Percentiles rank a stretch among this genome's conserved stretches.
phyloP scores from a whole-genome alignment of 2,113 vertebrate species.

The Spilogale gracilis region DNA sequence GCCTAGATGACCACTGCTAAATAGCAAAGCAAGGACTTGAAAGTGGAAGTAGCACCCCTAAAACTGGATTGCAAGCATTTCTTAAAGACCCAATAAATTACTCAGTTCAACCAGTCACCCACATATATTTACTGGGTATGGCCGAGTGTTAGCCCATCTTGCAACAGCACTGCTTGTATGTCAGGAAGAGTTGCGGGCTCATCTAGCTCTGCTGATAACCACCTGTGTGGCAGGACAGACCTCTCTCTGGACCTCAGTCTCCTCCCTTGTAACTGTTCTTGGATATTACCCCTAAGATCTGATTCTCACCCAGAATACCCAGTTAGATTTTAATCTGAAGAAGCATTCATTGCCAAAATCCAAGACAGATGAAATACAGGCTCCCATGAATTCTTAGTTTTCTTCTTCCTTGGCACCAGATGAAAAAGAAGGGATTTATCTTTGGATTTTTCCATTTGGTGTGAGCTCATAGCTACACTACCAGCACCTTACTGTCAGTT shows the following conservation, averaged over 20 bases:
- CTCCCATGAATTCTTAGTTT: neutral
- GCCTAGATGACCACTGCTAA: neutral
- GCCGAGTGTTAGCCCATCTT: neutral
- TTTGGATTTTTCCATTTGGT: slow-evolving; percentile 55
- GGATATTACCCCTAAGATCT: neutral
- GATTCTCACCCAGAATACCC: slow-evolving; percentile 30
- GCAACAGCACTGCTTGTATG: neutral
- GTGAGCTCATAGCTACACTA: neutral
- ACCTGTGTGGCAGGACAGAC: neutral
- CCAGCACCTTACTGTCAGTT: neutral
- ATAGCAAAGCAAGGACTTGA: neutral
- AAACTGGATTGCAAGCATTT: slow-evolving; percentile 20
- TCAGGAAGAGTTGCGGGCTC: neutral
- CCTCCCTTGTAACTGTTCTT: neutral
- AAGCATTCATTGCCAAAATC: slow-evolving; percentile 23
- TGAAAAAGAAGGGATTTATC: neutral
- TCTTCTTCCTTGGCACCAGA: neutral
- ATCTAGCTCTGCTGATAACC: neutral
- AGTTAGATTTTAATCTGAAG: slow-evolving; percentile 48
- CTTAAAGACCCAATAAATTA: neutral
- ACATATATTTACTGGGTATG: neutral
- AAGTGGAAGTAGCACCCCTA: neutral
- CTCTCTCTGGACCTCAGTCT: slow-evolving; percentile 14
- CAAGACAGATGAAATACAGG: neutral
- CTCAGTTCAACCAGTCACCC: neutral